A percentile compares a stretch with the other conserved stretches of the same genome.
These are phyloP conservation scores for Anolis carolinensis DNA, from an alignment of 2,113 vertebrate genomes.

Conservation along the genomic window DNA sequence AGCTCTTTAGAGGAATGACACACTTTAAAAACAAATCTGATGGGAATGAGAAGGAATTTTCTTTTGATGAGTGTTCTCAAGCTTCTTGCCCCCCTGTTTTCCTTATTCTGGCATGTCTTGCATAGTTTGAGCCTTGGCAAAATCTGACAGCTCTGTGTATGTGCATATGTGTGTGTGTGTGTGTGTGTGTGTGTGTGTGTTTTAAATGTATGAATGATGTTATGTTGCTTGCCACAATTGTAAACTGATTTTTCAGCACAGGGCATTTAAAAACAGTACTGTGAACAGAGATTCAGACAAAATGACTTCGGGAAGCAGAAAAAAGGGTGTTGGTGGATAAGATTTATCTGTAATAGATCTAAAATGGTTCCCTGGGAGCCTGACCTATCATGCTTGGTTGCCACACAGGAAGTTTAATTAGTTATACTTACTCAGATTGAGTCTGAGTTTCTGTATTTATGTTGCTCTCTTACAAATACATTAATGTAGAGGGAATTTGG, in stretches of 20 bases:
- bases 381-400: conserved; percentile 9
- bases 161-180: too few species aligned
- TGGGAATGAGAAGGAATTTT: not conserved
- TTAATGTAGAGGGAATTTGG: not conserved
- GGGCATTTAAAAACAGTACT: not conserved
- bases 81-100: not conserved
- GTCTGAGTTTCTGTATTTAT: not conserved
- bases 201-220: not conserved
- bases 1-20: not conserved
- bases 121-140: not conserved
- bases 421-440: not conserved
- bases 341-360: not conserved
- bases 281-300: not conserved
- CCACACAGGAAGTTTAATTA: conserved; percentile 7
- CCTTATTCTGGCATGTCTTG: not conserved
- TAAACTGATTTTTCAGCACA: not conserved
- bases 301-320: not conserved
- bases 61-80: not conserved
- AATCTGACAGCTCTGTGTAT: not conserved
- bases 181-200: too few species aligned
- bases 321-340: not conserved
- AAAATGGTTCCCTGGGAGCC: not conserved
- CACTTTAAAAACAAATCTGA: not conserved
- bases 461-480: not conserved
- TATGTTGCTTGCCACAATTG: not conserved